Percentiles rank a stretch among this genome's conserved stretches.
phyloP scores from a whole-genome alignment of 2,113 vertebrate genomes.

The Pan paniscus region DNA sequence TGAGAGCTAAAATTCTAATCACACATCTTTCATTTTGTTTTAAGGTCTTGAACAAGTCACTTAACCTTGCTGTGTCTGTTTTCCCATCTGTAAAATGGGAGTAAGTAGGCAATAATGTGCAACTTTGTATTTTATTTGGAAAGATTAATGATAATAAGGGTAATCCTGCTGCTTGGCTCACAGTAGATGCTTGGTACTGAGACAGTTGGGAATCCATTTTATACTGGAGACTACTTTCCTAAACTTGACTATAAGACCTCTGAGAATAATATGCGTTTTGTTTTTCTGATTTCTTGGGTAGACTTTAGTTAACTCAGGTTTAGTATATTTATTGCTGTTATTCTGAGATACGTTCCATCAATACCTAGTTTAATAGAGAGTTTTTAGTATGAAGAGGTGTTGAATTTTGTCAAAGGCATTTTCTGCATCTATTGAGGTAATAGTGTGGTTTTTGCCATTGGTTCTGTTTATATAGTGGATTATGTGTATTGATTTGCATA shows the following conservation, averaged over 20 bases:
- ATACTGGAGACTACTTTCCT: background rate
- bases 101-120: background rate
- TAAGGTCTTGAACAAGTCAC: background rate
- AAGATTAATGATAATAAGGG: background rate
- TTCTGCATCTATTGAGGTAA: too few species aligned
- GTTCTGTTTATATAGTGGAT: too few species aligned
- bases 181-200: background rate
- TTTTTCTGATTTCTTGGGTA: constrained; percentile 6
- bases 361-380: too few species aligned
- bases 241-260: background rate
- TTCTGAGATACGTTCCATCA: too few species aligned
- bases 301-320: background rate
- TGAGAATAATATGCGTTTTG: background rate
- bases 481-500: too few species aligned
- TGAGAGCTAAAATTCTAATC: background rate
- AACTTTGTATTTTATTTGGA: background rate
- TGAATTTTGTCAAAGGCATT: too few species aligned
- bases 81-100: background rate
- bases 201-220: background rate
- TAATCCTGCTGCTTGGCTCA: background rate
- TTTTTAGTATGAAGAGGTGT: too few species aligned
- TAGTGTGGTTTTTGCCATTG: too few species aligned
- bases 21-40: background rate
- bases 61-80: background rate
- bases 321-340: background rate